Conservation (phyloP, 2,888 invertebrate genomes). For the Anoncus sp. region DNA sequence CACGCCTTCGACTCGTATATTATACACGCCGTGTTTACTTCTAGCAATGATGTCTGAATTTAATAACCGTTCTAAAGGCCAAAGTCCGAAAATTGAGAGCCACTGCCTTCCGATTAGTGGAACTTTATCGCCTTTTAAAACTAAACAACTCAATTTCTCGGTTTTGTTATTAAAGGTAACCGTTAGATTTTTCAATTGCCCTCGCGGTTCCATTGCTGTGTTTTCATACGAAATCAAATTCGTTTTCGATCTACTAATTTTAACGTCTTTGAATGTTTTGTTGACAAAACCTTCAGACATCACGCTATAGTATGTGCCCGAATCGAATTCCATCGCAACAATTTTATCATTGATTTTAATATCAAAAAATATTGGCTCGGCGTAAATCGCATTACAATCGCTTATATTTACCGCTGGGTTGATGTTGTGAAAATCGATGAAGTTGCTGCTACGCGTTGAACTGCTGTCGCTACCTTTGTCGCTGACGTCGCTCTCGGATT, state of each 20-base stretch:
- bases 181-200: conserved; percentile 20
- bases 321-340: conserved; percentile 60
- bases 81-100: conserved; percentile 3
- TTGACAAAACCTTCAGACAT: conserved; percentile 50
- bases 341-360: conserved; percentile 32
- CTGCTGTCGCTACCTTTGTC: conserved; percentile 24
- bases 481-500: conserved; percentile 29
- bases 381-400: conserved; percentile 29
- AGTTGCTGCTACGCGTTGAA: too few relatives aligned
- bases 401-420: conserved; percentile 19
- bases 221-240: conserved; percentile 42
- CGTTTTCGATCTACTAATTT: conserved; percentile 26
- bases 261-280: conserved; percentile 20
- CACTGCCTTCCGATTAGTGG: conserved; percentile 21
- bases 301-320: conserved; percentile 20
- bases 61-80: conserved; percentile 18
- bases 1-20: conserved; percentile 25
- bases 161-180: conserved; percentile 30
- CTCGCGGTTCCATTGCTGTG: conserved; percentile 19
- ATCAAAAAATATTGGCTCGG: conserved; percentile 47
- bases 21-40: conserved; percentile 18
- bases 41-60: conserved; percentile 34
- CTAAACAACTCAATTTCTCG: conserved; percentile 32
- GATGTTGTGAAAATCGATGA: conserved; percentile 43
- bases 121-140: conserved; percentile 3